Conservation (phyloP, 2,888 invertebrate species). For the Herminia tarsipennalis region DNA sequence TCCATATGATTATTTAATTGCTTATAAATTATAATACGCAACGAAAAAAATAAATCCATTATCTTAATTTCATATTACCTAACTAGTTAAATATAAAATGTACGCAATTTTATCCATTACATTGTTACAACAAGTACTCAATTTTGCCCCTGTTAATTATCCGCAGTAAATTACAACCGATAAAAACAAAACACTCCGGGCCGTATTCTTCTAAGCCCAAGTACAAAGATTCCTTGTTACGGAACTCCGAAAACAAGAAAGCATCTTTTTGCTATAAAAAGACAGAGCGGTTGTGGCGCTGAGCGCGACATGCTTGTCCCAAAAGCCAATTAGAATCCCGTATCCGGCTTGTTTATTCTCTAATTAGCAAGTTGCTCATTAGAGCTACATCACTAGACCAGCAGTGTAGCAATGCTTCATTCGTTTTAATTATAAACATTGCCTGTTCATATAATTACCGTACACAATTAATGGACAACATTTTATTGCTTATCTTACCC, state of each 20-base stretch:
- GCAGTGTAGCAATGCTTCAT: constrained; percentile 72
- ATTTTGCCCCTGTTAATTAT: too few species aligned
- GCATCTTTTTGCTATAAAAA: constrained; percentile 48
- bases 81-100: too few species aligned
- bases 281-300: constrained; percentile 38
- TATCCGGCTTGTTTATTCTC: constrained; percentile 82
- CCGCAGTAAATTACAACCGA: too few species aligned
- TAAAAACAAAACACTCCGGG: neutral
- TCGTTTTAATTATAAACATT: constrained; percentile 83
- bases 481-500: constrained; percentile 71
- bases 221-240: constrained; percentile 16
- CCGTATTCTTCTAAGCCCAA: neutral
- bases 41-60: too few species aligned
- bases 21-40: too few species aligned
- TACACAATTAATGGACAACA: constrained; percentile 73
- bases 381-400: constrained; percentile 77
- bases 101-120: too few species aligned
- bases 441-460: constrained; percentile 76
- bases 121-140: too few species aligned
- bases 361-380: constrained; percentile 84
- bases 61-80: too few species aligned
- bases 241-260: constrained; percentile 34
- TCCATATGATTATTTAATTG: too few species aligned
- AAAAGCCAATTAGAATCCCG: constrained; percentile 83
- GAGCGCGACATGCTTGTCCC: constrained; percentile 66